These are phyloP conservation scores for Prinia subflava DNA, from an alignment of 2,113 vertebrate species.

Conservation along the genomic window DNA sequence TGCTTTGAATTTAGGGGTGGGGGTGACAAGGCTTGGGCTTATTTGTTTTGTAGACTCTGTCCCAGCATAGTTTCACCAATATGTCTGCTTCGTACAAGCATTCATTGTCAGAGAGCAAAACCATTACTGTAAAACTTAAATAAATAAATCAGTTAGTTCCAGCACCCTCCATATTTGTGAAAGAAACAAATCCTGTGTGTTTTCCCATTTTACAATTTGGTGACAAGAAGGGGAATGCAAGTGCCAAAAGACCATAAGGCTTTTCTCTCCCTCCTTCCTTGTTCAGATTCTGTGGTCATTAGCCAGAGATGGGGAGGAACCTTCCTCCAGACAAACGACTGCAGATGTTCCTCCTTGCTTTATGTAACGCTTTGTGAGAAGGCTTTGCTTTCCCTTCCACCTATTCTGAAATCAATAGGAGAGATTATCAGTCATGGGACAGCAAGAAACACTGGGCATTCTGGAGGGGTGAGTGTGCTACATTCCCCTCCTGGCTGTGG, in stretches of 20 bases:
- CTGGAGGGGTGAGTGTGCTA: rapidly evolving
- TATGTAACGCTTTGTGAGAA: background rate
- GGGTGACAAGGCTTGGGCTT: slow-evolving; percentile 9
- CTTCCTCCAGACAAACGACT: background rate
- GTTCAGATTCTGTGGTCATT: background rate
- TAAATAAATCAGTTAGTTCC: slow-evolving; percentile 47
- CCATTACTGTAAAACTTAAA: background rate
- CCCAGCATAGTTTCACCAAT: slow-evolving; percentile 21
- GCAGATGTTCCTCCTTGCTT: background rate
- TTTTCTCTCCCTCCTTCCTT: background rate
- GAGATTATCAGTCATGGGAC: background rate
- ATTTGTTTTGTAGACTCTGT: slow-evolving; percentile 22
- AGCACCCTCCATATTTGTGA: slow-evolving; percentile 10
- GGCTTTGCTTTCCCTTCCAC: background rate
- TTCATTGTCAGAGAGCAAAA: slow-evolving; percentile 25
- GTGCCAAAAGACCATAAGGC: background rate
- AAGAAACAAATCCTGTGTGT: background rate
- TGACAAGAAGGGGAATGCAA: background rate
- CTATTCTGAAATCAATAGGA: background rate
- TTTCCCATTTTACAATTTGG: slow-evolving; percentile 21
- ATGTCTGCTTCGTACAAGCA: slow-evolving; percentile 31
- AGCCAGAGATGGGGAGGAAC: background rate
- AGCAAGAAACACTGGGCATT: background rate
- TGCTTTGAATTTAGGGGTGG: slow-evolving; percentile 64
- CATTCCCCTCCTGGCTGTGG: rapidly evolving